Conservation (phyloP, 2,113 vertebrate genomes). For the Mionectes macconnelli region DNA sequence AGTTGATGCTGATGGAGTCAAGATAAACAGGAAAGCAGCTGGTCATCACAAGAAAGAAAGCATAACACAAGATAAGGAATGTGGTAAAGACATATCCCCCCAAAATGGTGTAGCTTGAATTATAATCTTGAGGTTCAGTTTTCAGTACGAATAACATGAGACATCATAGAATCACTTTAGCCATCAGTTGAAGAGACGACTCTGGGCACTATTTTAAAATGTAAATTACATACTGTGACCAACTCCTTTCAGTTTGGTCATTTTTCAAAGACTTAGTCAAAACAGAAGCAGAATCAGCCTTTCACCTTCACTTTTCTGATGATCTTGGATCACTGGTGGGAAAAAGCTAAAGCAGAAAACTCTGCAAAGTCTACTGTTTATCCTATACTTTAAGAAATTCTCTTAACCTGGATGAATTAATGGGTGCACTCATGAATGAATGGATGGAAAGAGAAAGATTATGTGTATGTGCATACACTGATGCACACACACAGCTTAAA, state of each 20-base stretch:
- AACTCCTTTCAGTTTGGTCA: neutral
- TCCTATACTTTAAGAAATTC: neutral
- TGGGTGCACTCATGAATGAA: neutral
- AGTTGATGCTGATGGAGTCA: neutral
- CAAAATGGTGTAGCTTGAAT: neutral
- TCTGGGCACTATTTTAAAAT: neutral
- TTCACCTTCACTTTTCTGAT: neutral
- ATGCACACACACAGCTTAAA: neutral
- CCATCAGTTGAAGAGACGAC: neutral
- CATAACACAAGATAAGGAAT: neutral
- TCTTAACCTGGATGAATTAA: neutral
- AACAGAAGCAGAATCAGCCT: neutral
- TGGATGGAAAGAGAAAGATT: neutral
- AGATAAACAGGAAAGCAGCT: neutral
- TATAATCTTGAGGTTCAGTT: neutral
- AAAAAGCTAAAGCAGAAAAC: neutral
- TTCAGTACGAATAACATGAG: neutral
- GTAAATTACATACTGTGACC: neutral
- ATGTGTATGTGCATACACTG: neutral
- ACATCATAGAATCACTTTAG: neutral
- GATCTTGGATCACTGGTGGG: rapidly evolving
- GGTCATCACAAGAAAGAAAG: neutral
- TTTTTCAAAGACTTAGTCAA: neutral
- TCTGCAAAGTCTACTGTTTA: neutral
- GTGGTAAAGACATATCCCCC: neutral